These are phyloP conservation scores for Callyntrura sp. DNA, from an alignment of 2,888 invertebrate genomes.

Conservation along the genomic window DNA sequence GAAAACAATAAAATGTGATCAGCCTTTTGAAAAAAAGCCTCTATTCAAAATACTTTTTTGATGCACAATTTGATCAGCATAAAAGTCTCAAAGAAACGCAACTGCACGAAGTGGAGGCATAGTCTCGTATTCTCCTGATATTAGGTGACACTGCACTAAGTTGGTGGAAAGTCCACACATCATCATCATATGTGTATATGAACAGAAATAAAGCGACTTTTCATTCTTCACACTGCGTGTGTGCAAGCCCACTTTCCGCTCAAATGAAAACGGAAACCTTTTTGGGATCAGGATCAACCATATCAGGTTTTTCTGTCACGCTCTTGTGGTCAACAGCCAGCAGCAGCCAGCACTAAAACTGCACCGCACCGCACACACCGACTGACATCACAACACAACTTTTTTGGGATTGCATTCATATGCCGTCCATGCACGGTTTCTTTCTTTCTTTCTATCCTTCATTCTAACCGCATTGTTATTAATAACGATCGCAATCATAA, in stretches of 20 bases:
- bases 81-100: neutral
- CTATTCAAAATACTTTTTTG: neutral
- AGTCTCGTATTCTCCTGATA: neutral
- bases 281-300: slow-evolving; percentile 51
- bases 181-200: neutral
- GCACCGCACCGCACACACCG: too few relatives aligned
- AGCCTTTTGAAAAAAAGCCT: neutral
- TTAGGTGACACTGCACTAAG: neutral
- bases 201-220: slow-evolving; percentile 46
- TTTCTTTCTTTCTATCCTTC: too few relatives aligned
- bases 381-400: too few relatives aligned
- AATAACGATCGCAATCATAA: slow-evolving; percentile 2
- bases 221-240: slow-evolving; percentile 59
- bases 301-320: slow-evolving; percentile 75
- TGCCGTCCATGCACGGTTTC: too few relatives aligned
- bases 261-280: slow-evolving; percentile 36
- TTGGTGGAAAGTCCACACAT: neutral
- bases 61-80: slow-evolving; percentile 13
- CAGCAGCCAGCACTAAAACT: too few relatives aligned
- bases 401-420: too few relatives aligned
- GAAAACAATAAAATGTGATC: neutral
- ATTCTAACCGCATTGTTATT: neutral
- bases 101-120: neutral
- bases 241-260: neutral
- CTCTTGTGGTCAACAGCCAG: slow-evolving; percentile 66